Conservation (phyloP, 2,888 invertebrate genomes). For the Blastobasis adustella region DNA sequence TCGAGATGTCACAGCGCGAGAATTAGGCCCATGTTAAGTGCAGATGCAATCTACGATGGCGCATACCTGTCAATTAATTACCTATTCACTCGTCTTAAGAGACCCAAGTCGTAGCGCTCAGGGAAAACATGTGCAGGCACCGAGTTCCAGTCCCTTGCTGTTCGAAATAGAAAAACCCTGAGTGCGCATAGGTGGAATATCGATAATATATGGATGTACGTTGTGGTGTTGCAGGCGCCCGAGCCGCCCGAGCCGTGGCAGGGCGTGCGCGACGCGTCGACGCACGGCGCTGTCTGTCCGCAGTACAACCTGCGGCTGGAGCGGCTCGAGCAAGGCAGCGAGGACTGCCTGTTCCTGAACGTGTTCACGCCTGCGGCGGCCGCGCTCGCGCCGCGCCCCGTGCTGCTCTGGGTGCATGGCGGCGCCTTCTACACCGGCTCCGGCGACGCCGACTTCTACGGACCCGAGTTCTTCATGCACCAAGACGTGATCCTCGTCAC, state of each 20-base stretch:
- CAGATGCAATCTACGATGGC: too few relatives aligned
- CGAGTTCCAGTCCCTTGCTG: too few relatives aligned
- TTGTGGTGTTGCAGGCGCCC: slow-evolving; percentile 40
- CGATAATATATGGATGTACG: too few relatives aligned
- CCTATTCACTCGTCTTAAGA: too few relatives aligned
- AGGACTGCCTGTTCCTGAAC: slow-evolving; percentile 82
- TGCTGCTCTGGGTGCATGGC: slow-evolving; percentile 70
- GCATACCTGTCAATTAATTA: too few relatives aligned
- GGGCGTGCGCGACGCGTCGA: slow-evolving; percentile 48
- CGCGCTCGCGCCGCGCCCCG: slow-evolving; percentile 35
- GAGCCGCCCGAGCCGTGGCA: slow-evolving; percentile 53
- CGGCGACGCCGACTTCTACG: slow-evolving; percentile 62
- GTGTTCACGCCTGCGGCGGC: slow-evolving; percentile 69
- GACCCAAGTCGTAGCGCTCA: too few relatives aligned
- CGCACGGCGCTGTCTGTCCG: slow-evolving; percentile 60
- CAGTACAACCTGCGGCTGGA: slow-evolving; percentile 65
- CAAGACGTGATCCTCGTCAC: slow-evolving; percentile 61
- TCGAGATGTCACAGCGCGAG: too few relatives aligned
- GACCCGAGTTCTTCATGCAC: slow-evolving; percentile 63
- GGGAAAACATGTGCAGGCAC: too few relatives aligned
- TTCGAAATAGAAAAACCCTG: too few relatives aligned
- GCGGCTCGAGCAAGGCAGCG: slow-evolving; percentile 68
- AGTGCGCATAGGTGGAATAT: too few relatives aligned
- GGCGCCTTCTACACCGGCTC: slow-evolving; percentile 69
- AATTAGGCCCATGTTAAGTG: too few relatives aligned